Evolutionary conservation across 2,888 invertebrate species (phyloP), one percentile per base, ranked within the genome.

Genomic region (Caenorhabditis sp.): DNA sequence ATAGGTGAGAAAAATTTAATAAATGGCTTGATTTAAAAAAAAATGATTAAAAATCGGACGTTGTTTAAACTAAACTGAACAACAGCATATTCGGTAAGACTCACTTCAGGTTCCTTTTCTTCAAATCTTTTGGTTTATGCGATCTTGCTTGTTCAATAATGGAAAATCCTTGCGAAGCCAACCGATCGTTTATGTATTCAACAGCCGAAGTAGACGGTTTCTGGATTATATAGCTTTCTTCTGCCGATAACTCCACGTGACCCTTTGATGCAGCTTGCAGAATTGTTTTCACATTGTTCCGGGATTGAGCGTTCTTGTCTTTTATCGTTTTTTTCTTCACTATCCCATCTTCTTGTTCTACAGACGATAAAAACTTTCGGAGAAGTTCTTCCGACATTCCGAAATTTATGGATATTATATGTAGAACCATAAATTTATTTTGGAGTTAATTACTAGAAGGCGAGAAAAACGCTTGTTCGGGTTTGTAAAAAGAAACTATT

Each of bases 361-460:
- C 60, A 10, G 75, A 69, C 17, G 59, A 65, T n/a, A 75, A 55
- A 64, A 78, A 78, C 66, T 69, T 76, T 66, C 68, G 63, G 19
- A 78, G 55, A 17, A 78, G 62, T 37, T 78, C 78, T 59, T 76
- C 76, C 0, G 78, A 78, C 78, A 78, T 78, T 57, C 54, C 24
- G 49, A 4, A 50, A 19, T 17, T n/a, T n/a, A n/a, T n/a, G n/a
- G n/a, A n/a, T n/a, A n/a, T n/a, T n/a, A n/a, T n/a, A n/a, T n/a
- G n/a, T n/a, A n/a, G n/a, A n/a, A n/a, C n/a, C n/a, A n/a, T n/a
- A n/a, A n/a, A n/a, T n/a, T n/a, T n/a, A n/a, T n/a, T n/a, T 31
- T 4, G 10, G 4, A 31, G 31, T 12, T 31, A 23, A 23, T 55
- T 12, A 27, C 17, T 17, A 26, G 14, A 43, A 3, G 4, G 55